A percentile compares a stretch with the other conserved stretches of the same genome.
Evolutionary conservation across 2,113 vertebrate species (phyloP).

Genomic region (Thalassarche chlororhynchos): DNA sequence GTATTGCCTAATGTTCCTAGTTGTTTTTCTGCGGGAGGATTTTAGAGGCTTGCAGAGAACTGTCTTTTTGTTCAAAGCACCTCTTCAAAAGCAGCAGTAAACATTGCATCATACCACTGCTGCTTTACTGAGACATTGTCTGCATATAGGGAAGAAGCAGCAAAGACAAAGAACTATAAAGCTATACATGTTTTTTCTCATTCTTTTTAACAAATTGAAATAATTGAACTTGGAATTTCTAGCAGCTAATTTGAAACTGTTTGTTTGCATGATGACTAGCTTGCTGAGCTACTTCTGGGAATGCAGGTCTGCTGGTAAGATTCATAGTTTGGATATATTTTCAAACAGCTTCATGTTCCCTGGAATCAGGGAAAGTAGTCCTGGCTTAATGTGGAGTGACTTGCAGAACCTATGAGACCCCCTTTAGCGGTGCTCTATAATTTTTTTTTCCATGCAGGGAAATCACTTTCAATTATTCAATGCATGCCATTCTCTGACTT

Average conservation of each 20-base stretch:
- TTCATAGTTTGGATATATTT: background rate
- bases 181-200: background rate
- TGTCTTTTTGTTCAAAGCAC: background rate
- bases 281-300: background rate
- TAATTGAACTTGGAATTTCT: background rate
- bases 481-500: background rate
- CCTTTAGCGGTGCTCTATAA: background rate
- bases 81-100: background rate
- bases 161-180: background rate
- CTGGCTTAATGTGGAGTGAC: background rate
- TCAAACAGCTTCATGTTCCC: background rate
- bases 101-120: background rate
- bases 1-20: background rate
- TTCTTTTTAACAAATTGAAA: background rate
- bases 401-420: background rate
- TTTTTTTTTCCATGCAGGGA: background rate
- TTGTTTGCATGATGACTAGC: background rate
- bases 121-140: background rate
- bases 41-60: background rate
- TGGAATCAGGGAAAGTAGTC: background rate
- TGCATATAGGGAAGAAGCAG: background rate
- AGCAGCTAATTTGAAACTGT: background rate
- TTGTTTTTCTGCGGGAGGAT: background rate
- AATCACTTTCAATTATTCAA: background rate
- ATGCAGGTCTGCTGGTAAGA: background rate